phyloP scores from a whole-genome alignment of 2,888 invertebrate species.

The Cylloceria caligata region DNA sequence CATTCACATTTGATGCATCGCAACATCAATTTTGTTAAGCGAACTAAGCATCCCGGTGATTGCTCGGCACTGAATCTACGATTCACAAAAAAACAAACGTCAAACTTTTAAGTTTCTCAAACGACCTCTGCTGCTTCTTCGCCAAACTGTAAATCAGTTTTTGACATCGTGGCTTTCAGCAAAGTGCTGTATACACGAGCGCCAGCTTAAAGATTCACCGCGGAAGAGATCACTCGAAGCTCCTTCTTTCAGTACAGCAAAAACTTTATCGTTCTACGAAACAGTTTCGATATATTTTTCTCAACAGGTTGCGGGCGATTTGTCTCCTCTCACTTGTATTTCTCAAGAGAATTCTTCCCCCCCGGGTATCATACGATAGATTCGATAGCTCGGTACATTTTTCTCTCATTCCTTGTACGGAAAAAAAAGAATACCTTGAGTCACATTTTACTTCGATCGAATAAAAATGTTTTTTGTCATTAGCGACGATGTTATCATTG shows the following conservation, averaged over 20 bases:
- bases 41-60: background rate
- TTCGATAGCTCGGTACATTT: background rate
- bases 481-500: background rate
- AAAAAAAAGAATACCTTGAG: background rate
- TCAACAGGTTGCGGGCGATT: background rate
- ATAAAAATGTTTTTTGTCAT: background rate
- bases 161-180: background rate
- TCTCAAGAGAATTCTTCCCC: background rate
- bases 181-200: background rate
- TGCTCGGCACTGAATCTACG: background rate
- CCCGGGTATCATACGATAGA: background rate
- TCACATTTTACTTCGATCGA: background rate
- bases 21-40: background rate
- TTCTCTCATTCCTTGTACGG: background rate
- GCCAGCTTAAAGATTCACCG: background rate
- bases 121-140: background rate
- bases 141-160: background rate
- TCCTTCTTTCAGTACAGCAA: background rate
- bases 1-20: background rate
- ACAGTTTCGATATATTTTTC: constrained; percentile 1
- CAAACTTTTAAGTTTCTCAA: background rate
- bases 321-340: background rate
- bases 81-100: constrained; percentile 8
- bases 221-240: background rate
- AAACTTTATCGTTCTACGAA: background rate